Evolutionary conservation across 2,113 vertebrate genomes (phyloP).

Genomic region (Heterotilapia buettikoferi): DNA sequence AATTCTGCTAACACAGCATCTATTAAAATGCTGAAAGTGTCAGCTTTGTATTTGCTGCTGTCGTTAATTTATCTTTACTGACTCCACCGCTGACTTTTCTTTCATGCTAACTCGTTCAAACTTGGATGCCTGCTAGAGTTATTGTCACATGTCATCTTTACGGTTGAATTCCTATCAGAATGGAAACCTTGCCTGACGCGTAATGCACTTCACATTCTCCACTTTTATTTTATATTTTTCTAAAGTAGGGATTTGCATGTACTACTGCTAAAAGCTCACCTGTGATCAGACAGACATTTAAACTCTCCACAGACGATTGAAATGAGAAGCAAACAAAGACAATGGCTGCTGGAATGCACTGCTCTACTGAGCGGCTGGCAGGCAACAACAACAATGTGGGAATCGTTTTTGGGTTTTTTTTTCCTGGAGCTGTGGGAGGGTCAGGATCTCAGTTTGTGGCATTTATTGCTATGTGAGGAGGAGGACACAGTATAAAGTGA

Average conservation of each 20-base stretch:
- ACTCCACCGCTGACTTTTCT: background rate
- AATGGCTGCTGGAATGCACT: background rate
- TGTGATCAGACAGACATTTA: background rate
- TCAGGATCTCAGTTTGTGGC: constrained; percentile 6
- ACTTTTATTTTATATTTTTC: background rate
- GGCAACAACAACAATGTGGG: constrained; percentile 28
- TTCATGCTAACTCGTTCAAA: background rate
- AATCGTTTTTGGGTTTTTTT: background rate
- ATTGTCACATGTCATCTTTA: background rate
- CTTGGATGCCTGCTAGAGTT: background rate
- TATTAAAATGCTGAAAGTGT: background rate
- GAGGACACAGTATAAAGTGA: constrained; percentile 19
- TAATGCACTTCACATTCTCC: background rate
- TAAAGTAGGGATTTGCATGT: background rate
- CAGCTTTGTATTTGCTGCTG: background rate
- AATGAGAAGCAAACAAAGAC: background rate
- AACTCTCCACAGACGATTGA: background rate
- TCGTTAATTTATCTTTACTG: background rate
- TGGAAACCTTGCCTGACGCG: background rate
- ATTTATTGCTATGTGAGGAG: constrained; percentile 30
- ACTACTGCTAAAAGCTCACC: background rate
- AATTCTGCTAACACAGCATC: background rate
- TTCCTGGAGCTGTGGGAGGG: background rate
- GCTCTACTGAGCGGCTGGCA: background rate
- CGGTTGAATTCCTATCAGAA: background rate